Evolutionary conservation across 1,140 invertebrate genomes (phyloP).

Genomic region (Bactericera cockerelli): DNA sequence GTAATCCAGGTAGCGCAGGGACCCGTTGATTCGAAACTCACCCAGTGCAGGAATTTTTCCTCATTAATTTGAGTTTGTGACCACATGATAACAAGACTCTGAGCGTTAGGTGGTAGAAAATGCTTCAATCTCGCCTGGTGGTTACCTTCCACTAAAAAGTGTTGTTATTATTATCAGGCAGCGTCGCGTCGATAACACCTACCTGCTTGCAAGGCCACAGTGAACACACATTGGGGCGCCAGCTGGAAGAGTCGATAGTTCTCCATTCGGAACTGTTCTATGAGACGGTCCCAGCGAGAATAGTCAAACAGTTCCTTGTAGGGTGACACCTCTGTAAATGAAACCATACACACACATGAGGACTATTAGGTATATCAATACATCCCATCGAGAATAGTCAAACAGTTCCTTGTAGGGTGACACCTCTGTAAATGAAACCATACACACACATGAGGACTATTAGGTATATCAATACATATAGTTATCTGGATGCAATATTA

Average conservation of each 20-base stretch:
- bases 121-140: no score
- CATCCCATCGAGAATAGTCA: constrained; percentile 55
- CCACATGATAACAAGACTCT: no score
- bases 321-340: constrained; percentile 33
- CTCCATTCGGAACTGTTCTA: constrained; percentile 81
- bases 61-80: no score
- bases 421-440: constrained; percentile 25
- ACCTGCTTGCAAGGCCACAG: constrained; percentile 73
- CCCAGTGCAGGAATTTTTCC: no score
- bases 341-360: constrained; percentile 10
- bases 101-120: no score
- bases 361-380: neutral
- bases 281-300: constrained; percentile 62
- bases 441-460: neutral
- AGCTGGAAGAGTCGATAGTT: constrained; percentile 90
- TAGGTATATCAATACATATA: no score
- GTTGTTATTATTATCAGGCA: no score
- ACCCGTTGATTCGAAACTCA: no score
- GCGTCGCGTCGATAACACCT: no score
- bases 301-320: constrained; percentile 53
- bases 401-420: constrained; percentile 52
- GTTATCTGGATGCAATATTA: no score
- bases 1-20: no score
- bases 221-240: constrained; percentile 77
- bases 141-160: no score